A percentile compares a stretch with the other conserved stretches of the same genome.
Conservation (phyloP, 2,888 invertebrate species). For the Drosophila mimetica region DNA sequence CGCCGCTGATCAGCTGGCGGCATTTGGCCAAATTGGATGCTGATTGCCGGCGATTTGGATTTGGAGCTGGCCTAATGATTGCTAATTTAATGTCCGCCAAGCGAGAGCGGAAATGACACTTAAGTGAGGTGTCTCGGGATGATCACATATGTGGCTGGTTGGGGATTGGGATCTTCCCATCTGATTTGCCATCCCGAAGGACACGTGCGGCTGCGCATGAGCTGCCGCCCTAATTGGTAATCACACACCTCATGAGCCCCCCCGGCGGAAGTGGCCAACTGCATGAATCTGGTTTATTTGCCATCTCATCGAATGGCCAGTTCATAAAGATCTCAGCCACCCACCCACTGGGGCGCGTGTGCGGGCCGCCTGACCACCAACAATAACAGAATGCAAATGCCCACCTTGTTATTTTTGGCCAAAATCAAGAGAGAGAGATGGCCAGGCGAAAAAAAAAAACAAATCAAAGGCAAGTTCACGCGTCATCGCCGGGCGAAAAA, state of each 20-base stretch:
- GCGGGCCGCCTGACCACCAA: constrained; percentile 27
- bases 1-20: constrained; percentile 50
- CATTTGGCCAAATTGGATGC: constrained; percentile 77
- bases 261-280: constrained; percentile 54
- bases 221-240: constrained; percentile 55
- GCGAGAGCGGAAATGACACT: constrained; percentile 74
- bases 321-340: constrained; percentile 37
- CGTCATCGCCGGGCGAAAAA: constrained; percentile 66
- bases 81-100: constrained; percentile 77
- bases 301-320: constrained; percentile 31
- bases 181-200: constrained; percentile 9
- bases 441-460: constrained; percentile 41
- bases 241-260: constrained; percentile 24
- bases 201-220: constrained; percentile 71
- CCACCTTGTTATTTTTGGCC: constrained; percentile 67
- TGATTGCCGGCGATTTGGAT: constrained; percentile 75
- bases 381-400: constrained; percentile 50
- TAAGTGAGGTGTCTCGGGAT: constrained; percentile 30
- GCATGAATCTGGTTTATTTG: constrained; percentile 37
- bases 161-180: constrained; percentile 1
- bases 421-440: background rate
- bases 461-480: constrained; percentile 78
- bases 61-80: constrained; percentile 77
- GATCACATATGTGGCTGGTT: constrained; percentile 21
- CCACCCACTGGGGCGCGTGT: constrained; percentile 45